A percentile compares a stretch with the other conserved stretches of the same genome.
Conservation (phyloP, 2,113 vertebrate genomes). For the Odocoileus virginianus region DNA sequence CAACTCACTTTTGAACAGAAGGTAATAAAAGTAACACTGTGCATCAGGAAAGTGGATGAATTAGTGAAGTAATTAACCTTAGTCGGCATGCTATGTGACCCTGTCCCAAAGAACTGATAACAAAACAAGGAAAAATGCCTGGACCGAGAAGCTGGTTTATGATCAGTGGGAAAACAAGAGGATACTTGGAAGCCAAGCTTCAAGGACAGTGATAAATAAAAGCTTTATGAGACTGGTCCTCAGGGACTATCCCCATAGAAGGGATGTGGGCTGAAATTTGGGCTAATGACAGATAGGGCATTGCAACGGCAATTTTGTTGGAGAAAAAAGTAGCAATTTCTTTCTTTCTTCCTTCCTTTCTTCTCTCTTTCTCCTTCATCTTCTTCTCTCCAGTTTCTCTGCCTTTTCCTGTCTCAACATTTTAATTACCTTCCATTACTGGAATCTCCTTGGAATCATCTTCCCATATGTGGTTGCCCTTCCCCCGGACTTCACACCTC, state of each 20-base stretch:
- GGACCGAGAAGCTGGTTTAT: neutral
- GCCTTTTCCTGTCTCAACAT: neutral
- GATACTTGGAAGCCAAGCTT: neutral
- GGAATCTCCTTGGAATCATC: neutral
- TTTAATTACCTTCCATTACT: neutral
- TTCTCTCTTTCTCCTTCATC: neutral
- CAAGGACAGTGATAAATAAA: neutral
- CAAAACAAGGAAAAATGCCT: conserved; percentile 12
- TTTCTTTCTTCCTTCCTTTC: too few relatives aligned
- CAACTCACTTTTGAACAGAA: conserved; percentile 45
- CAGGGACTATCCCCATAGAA: neutral
- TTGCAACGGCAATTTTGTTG: neutral
- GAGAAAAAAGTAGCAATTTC: neutral
- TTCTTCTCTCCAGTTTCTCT: neutral
- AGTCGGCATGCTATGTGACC: conserved; percentile 20
- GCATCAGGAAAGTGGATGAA: neutral
- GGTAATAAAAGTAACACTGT: conserved; percentile 17
- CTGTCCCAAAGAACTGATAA: neutral
- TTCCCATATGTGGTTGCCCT: fast-evolving
- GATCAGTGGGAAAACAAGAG: neutral
- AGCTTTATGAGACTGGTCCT: neutral
- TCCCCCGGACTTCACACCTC: fast-evolving
- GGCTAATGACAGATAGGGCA: neutral
- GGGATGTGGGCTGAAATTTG: neutral
- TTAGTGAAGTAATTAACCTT: conserved; percentile 54